A percentile compares a stretch with the other conserved stretches of the same genome.
Conservation (phyloP, 2,113 vertebrate genomes). For the Prunella fulvescens region DNA sequence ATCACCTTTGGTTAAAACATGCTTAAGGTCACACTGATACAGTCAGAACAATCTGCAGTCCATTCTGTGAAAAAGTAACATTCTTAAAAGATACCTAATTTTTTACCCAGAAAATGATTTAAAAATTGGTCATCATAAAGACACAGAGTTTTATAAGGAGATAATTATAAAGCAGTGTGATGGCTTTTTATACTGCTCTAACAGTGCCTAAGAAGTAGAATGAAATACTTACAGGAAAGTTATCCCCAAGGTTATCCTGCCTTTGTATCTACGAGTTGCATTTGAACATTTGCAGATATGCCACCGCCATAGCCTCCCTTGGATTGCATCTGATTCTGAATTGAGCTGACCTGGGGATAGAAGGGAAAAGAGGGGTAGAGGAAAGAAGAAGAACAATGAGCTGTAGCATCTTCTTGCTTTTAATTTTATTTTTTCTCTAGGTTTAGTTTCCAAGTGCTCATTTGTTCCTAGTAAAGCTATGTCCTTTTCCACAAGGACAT, state of each 20-base stretch:
- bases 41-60: background rate
- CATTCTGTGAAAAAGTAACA: background rate
- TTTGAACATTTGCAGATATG: conserved; percentile 77
- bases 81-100: background rate
- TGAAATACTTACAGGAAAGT: conserved; percentile 43
- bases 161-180: background rate
- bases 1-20: background rate
- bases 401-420: background rate
- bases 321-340: conserved; percentile 91
- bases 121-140: background rate
- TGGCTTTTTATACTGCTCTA: background rate
- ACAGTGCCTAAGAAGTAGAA: background rate
- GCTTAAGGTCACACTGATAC: background rate
- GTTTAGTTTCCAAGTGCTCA: background rate
- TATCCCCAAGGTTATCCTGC: conserved; percentile 77
- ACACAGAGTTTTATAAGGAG: background rate
- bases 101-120: background rate
- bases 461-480: background rate
- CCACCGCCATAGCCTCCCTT: conserved; percentile 85
- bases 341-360: conserved; percentile 80
- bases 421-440: background rate
- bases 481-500: background rate
- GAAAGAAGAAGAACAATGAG: background rate
- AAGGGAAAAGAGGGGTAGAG: background rate
- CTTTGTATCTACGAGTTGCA: conserved; percentile 88